Evolutionary conservation across 2,113 vertebrate genomes (phyloP).

Genomic region (Phrynosoma platyrhinos): DNA sequence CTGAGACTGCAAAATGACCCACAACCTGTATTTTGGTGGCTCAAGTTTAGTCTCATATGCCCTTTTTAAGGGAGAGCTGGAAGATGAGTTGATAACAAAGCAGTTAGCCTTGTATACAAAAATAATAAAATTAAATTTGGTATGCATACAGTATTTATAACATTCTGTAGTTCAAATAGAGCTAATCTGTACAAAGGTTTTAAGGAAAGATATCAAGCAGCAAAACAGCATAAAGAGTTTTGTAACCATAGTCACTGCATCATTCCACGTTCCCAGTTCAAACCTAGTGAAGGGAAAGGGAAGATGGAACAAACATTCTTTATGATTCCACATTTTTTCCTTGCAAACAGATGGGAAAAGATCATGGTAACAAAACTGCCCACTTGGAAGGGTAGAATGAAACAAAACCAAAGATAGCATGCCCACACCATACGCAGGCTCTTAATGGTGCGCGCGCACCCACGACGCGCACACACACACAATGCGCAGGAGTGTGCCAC

Average conservation of each 20-base stretch:
- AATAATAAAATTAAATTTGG: neutral
- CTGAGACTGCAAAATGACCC: neutral
- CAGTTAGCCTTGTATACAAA: neutral
- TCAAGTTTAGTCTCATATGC: neutral
- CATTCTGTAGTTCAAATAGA: neutral
- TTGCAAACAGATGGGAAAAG: neutral
- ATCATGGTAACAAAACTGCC: neutral
- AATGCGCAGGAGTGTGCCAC: too few relatives aligned
- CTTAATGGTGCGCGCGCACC: too few relatives aligned
- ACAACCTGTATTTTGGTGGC: neutral
- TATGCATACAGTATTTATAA: neutral
- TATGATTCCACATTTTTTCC: neutral
- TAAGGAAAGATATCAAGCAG: neutral
- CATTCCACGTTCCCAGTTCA: neutral
- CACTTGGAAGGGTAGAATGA: neutral
- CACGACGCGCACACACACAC: too few relatives aligned
- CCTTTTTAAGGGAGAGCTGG: too few relatives aligned
- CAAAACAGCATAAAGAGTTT: neutral
- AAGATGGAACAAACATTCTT: too few relatives aligned
- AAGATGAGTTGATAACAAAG: neutral
- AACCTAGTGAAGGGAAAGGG: neutral
- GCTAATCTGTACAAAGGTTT: neutral
- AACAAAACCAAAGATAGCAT: neutral
- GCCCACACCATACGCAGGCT: too few relatives aligned
- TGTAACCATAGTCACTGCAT: constrained; percentile 17